These are phyloP conservation scores for Phrynosoma blainvillii DNA, from an alignment of 2,113 vertebrate genomes.

Conservation along the genomic window DNA sequence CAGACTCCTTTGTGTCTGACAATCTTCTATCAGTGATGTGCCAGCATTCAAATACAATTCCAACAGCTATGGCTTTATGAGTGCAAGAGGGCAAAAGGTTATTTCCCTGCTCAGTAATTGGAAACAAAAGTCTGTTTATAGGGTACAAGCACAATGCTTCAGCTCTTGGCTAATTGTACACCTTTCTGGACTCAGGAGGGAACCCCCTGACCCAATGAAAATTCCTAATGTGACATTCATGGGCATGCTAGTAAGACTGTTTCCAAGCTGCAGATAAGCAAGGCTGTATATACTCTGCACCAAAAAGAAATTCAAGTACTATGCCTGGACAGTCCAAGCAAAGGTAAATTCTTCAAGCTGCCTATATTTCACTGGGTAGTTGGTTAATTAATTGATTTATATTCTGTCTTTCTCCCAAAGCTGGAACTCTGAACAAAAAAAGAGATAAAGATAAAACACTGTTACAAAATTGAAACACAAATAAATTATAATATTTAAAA, in stretches of 20 bases:
- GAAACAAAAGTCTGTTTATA: constrained; percentile 6
- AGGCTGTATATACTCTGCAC: background rate
- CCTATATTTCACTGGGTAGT: background rate
- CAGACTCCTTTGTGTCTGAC: constrained; percentile 19
- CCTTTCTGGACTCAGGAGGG: background rate
- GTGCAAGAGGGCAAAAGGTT: constrained; percentile 19
- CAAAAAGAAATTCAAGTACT: background rate
- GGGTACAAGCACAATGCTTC: background rate
- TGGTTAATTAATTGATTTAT: too few species aligned
- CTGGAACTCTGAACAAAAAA: too few species aligned
- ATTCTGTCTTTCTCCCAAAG: too few species aligned
- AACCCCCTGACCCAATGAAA: background rate
- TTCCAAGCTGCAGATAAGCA: background rate
- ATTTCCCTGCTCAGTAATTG: background rate
- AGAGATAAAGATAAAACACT: too few species aligned
- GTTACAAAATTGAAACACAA: too few species aligned
- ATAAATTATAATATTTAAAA: too few species aligned
- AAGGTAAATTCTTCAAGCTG: background rate
- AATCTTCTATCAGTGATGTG: constrained; percentile 11
- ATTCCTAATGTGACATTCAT: background rate
- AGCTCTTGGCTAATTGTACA: background rate
- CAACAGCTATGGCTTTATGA: background rate
- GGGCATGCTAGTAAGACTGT: background rate
- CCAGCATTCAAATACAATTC: constrained; percentile 20
- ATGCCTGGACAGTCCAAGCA: background rate